Percentiles rank a stretch among this genome's conserved stretches.
phyloP scores from a whole-genome alignment of 2,888 invertebrate genomes.

The Anthoptus insignis region DNA sequence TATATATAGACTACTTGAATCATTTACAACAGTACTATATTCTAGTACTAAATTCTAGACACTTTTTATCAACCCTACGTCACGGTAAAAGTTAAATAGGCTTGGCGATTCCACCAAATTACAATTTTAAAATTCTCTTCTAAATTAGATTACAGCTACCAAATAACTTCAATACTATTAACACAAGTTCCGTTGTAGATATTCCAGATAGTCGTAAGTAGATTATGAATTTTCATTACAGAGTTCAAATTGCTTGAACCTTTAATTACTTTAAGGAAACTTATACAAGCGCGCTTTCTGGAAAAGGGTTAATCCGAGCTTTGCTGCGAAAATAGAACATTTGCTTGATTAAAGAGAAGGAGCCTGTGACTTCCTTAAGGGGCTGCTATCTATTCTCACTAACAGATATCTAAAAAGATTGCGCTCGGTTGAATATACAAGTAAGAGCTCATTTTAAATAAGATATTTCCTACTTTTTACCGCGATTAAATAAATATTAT shows the following conservation, averaged over 20 bases:
- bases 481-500: no score
- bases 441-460: background rate
- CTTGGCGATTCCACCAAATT: background rate
- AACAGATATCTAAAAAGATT: slow-evolving; percentile 28
- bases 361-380: slow-evolving; percentile 55
- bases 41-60: background rate
- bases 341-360: slow-evolving; percentile 68
- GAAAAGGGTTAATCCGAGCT: slow-evolving; percentile 70
- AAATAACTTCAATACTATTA: slow-evolving; percentile 42
- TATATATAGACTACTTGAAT: no score
- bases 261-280: slow-evolving; percentile 78
- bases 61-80: background rate
- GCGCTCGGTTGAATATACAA: background rate
- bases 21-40: no score
- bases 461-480: background rate
- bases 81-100: background rate
- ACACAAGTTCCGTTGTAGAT: slow-evolving; percentile 58
- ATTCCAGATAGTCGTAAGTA: slow-evolving; percentile 61
- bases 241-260: slow-evolving; percentile 74
- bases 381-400: slow-evolving; percentile 29
- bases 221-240: slow-evolving; percentile 72
- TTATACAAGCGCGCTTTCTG: slow-evolving; percentile 71
- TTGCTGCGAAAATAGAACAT: slow-evolving; percentile 73
- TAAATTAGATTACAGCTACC: slow-evolving; percentile 7
- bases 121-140: slow-evolving; percentile 32